Base-by-base conservation (phyloP, 2,797 vertebrate genomes). In the Enteromius argenteus region DNA sequence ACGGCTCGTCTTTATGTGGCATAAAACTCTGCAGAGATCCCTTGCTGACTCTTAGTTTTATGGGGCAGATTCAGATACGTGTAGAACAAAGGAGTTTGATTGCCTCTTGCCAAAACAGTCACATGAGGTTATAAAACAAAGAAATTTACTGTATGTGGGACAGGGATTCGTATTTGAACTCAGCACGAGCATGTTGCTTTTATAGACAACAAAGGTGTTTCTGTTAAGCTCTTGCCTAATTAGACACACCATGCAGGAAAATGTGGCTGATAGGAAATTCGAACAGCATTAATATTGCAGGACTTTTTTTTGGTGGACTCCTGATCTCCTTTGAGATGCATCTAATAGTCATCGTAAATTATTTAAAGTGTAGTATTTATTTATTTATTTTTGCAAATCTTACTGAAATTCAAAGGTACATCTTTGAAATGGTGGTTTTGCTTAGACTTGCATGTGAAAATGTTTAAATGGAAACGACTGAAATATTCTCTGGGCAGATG, bases 21-120 rank as follows among this genome's bases (percentile, higher is more conserved):
- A 67, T 30, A 75, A 19, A 30, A 30, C 62, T 62, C 75, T 68
- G 21, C 37, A 80, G 83, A 80, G 77, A 84, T 79, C 77, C 17
- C 4, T 83, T 30, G 30, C 35, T 42, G 77, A 79, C 30, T 80
- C 67, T 78, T 58, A 58, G 83, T 73, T 83, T 86, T 83, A 82
- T 79, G 27, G 35, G 69, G 35, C 15, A 17, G 64, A 71, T 42
- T 19, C 8, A 44, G 42, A 71, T 74, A 46, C 10, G 67, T 79
- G 30, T 74, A 81, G 56, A 74, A 19, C 39, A 49, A 27, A 21
- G 58, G 30, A 51, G 62, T 35, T 79, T 53, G 30, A 66, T 51
- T 53, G 56, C 56, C 30, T 73, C 69, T 37, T 9, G 1, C 42
- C 80, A 64, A 64, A 46, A 46, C n/a, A 10, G 44, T 72, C 51